A percentile compares a stretch with the other conserved stretches of the same genome.
Conservation (phyloP, 2,888 invertebrate species). For the Chironomus tentans region DNA sequence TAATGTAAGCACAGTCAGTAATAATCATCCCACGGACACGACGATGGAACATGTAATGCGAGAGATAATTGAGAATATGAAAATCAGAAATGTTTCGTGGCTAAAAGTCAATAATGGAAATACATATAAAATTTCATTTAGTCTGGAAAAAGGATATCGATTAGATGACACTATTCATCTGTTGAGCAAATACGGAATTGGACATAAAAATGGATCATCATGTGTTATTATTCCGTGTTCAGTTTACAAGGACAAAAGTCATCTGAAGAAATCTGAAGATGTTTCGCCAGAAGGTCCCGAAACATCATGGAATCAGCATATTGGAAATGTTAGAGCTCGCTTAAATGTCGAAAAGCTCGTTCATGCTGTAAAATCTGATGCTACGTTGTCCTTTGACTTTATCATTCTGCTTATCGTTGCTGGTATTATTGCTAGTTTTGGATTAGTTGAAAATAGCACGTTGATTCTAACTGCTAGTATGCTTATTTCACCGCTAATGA, state of each 20-base stretch:
- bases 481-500: constrained; percentile 74
- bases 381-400: constrained; percentile 67
- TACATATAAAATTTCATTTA: constrained; percentile 49
- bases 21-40: constrained; percentile 34
- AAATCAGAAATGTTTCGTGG: constrained; percentile 51
- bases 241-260: constrained; percentile 44
- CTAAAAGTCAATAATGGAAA: constrained; percentile 44
- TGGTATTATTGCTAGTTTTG: constrained; percentile 49
- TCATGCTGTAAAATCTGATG: constrained; percentile 56
- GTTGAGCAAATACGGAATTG: constrained; percentile 52
- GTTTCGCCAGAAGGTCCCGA: constrained; percentile 29
- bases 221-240: constrained; percentile 56
- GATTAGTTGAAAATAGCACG: constrained; percentile 60
- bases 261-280: constrained; percentile 31
- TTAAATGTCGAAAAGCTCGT: constrained; percentile 65
- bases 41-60: constrained; percentile 43
- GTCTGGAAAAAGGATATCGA: constrained; percentile 47
- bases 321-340: constrained; percentile 55
- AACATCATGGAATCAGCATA: constrained; percentile 51
- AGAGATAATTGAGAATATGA: constrained; percentile 46
- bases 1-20: constrained; percentile 28
- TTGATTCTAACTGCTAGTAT: constrained; percentile 69
- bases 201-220: constrained; percentile 48
- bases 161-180: constrained; percentile 53
- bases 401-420: constrained; percentile 60